Evolutionary conservation across 2,797 vertebrate genomes (phyloP), one percentile per base, ranked within the genome.

Genomic region (Tokudaia muenninki): DNA sequence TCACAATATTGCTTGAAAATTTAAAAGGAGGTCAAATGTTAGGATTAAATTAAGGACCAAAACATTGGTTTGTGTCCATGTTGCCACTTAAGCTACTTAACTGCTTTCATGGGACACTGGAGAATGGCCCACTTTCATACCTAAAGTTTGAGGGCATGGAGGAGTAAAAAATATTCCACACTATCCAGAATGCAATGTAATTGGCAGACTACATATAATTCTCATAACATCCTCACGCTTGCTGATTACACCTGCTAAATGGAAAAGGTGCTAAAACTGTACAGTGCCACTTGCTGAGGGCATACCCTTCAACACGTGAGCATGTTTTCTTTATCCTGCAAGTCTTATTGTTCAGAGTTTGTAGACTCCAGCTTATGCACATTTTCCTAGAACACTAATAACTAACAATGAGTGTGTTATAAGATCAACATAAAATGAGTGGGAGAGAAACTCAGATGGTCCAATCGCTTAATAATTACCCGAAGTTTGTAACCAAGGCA

Each of bases 401-500:
- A 88, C 41, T 82, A 77, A 79, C 61, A 89, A 77, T 21, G 29
- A 5, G 1, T 47, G 9, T 12, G 0, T 84, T 90, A 79, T 57
- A 88, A 80, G 47, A 70, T 78, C 91, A 83, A 19, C 47, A 7
- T 61, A 37, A 70, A 95, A 61, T 87, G 82, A 81, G 37, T 87
- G 61, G 70, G 44, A 83, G 57, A 94, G 47, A 84, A 84, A 95
- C 92, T 97, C 70, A 87, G 75, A 90, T 47, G 50, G 44, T 79
- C 67, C 47, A 17, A 2, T 91, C 22, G 19, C 52, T 52, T 95
- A 93, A 95, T 92, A 94, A 90, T 95, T 80, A 91, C 19, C 59
- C 41, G 1, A 93, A 81, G 34, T 94, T 91, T 94, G 88, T 96
- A 94, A 94, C 87, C 93, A 95, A 92, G 92, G 70, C 57, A 87